Evolutionary conservation across 2,888 invertebrate species (phyloP), one percentile per base, ranked within the genome.

Genomic region (Zhengitettix transpicula): DNA sequence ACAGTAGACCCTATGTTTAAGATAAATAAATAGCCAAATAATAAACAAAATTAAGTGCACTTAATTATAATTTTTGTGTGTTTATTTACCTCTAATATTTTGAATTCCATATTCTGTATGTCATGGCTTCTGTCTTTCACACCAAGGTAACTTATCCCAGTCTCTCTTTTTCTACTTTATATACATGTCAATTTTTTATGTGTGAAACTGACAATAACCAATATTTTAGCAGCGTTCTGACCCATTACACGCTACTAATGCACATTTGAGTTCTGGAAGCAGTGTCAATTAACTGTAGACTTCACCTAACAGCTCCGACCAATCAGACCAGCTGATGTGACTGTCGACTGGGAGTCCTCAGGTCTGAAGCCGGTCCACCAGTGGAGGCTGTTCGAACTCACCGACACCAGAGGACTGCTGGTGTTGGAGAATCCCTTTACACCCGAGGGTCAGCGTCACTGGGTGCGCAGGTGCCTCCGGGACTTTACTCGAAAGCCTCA

Each of bases 401-500:
- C 67, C n/a, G 70, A 76, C 47, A 78, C 82, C 64, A 82, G 85
- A 62, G 89, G 79, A 76, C 70, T 55, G 42, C n/a, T n/a, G n/a
- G n/a, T n/a, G 9, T 15, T 47, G 1, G 10, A 10, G 12, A 92
- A 94, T 74, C 92, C 94, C 15, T 96, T 95, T 70, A 86, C 85
- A 41, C 65, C 74, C 10, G 68, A 75, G 40, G 91, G 89, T 0
- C 91, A 94, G 72, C 79, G 84, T 60, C 87, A 86, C 70, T 96
- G 93, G 94, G 83, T 88, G 28, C 74, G 81, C 58, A 81, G 83
- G 71, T 88, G 90, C 70, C 72, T 95, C 54, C 77, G 80, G 67
- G 83, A 87, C 65, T 94, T 88, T 71, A 82, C 93, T 0, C 79
- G 72, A 56, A 80, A 81, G 65, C 91, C 91, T 16, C 83, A 83